Evolutionary conservation across 2,797 vertebrate genomes (phyloP).

Genomic region (Anolis apletophallus): DNA sequence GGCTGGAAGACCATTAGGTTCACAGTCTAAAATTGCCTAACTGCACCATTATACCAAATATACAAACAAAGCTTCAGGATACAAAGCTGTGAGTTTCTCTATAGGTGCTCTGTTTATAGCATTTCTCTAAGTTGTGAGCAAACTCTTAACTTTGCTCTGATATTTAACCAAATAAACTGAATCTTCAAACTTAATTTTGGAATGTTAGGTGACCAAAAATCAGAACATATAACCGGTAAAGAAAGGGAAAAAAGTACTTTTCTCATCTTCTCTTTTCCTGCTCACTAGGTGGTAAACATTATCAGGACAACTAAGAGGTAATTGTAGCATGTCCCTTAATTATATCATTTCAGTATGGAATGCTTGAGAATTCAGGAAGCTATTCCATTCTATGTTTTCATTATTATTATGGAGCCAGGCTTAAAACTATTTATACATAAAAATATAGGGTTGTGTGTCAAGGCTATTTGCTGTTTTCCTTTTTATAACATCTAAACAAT

Average conservation of each 20-base stretch:
- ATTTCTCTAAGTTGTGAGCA: neutral
- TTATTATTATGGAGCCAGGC: constrained; percentile 48
- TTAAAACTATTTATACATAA: constrained; percentile 43
- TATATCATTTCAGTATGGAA: constrained; percentile 65
- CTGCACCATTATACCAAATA: neutral
- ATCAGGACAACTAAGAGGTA: constrained; percentile 76
- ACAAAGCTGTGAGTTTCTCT: neutral
- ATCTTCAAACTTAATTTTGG: constrained; percentile 53
- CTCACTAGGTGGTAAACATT: constrained; percentile 75
- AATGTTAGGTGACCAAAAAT: constrained; percentile 66
- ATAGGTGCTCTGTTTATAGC: neutral
- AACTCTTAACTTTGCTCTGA: neutral
- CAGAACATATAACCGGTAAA: constrained; percentile 66
- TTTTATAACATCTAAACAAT: constrained; percentile 26
- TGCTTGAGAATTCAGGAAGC: constrained; percentile 61
- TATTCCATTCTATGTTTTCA: constrained; percentile 58
- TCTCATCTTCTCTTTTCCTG: constrained; percentile 67
- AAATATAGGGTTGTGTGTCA: constrained; percentile 53
- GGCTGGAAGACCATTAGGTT: neutral
- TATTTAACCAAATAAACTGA: constrained; percentile 40
- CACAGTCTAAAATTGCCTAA: neutral
- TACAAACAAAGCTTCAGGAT: neutral
- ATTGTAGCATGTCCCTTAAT: constrained; percentile 78
- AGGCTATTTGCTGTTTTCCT: constrained; percentile 39
- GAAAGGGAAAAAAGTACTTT: constrained; percentile 73